Conservation (phyloP, 2,797 vertebrate genomes). For the Schizothorax lantsangensis region DNA sequence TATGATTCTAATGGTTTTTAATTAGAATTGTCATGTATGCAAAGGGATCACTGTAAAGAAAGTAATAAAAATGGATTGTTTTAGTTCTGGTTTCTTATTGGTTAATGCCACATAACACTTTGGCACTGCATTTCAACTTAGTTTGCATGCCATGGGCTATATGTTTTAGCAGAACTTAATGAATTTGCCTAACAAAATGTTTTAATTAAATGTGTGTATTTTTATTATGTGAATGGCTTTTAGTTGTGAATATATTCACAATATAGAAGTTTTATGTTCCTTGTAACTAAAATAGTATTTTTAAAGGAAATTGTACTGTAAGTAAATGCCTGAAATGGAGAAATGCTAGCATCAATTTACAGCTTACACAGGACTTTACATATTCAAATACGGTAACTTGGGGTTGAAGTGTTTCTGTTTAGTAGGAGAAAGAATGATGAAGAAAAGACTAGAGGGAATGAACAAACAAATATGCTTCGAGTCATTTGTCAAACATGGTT, state of each 20-base stretch:
- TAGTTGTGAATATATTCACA: neutral
- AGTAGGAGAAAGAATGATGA: neutral
- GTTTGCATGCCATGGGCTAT: neutral
- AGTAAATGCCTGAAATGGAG: neutral
- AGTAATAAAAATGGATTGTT: neutral
- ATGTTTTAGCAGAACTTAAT: slow-evolving; percentile 3
- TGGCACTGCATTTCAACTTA: neutral
- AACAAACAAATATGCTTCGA: neutral
- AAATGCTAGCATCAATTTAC: neutral
- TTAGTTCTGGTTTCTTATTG: neutral
- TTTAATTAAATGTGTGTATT: neutral
- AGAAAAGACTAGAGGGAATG: neutral
- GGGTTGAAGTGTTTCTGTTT: neutral
- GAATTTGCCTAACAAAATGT: neutral
- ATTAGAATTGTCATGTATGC: slow-evolving; percentile 62
- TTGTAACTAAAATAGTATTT: neutral
- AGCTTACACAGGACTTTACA: neutral
- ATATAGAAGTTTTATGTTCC: neutral
- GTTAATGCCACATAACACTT: neutral
- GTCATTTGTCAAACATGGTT: neutral
- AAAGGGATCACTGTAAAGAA: slow-evolving; percentile 20
- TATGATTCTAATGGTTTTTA: slow-evolving; percentile 62
- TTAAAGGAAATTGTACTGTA: neutral
- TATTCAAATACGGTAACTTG: neutral
- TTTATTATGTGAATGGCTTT: neutral